Evolutionary conservation across 2,888 invertebrate genomes (phyloP).

Genomic region (Chironomus tentans): DNA sequence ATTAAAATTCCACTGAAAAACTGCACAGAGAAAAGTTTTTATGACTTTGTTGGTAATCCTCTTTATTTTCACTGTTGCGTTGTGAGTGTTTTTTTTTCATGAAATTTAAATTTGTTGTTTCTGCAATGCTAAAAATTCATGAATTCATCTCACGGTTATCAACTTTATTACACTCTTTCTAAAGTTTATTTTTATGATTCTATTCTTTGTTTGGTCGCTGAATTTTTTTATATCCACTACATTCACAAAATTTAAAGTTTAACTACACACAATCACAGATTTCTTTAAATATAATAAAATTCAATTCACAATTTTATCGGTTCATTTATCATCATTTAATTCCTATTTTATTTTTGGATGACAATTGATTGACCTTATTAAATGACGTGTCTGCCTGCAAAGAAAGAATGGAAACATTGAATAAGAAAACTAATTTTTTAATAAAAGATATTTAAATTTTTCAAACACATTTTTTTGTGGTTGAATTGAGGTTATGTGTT

Average conservation of each 20-base stretch:
- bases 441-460: no score
- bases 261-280: background rate
- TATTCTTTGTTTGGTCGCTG: background rate
- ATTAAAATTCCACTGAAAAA: background rate
- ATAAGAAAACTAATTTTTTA: no score
- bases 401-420: no score
- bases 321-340: no score
- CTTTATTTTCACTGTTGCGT: background rate
- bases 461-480: no score
- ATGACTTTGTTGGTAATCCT: background rate
- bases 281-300: background rate
- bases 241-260: background rate
- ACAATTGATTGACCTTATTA: no score
- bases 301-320: no score
- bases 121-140: background rate
- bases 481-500: no score
- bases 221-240: background rate
- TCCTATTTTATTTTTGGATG: no score
- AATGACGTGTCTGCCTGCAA: no score
- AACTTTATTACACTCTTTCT: background rate
- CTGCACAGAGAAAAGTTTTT: background rate
- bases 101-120: background rate
- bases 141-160: background rate
- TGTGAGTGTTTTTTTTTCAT: background rate
- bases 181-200: background rate